Evolutionary conservation across 1,140 invertebrate genomes (phyloP).

Genomic region (Drosophila repleta): DNA sequence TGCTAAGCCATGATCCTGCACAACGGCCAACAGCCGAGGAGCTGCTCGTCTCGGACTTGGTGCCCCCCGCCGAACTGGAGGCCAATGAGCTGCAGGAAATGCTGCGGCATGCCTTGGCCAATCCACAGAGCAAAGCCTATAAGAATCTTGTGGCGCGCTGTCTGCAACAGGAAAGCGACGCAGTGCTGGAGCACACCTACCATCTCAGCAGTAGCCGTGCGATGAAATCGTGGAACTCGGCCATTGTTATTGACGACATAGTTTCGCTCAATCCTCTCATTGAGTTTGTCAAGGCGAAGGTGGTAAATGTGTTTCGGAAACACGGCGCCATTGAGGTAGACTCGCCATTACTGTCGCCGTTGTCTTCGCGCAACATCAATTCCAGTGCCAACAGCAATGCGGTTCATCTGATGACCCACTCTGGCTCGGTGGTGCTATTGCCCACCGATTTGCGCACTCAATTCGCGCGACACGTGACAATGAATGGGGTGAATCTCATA

Average conservation of each 20-base stretch:
- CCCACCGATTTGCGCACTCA: constrained; percentile 91
- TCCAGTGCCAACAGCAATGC: constrained; percentile 81
- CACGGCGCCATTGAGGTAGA: constrained; percentile 91
- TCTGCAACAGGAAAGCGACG: constrained; percentile 87
- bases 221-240: constrained; percentile 79
- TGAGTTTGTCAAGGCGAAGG: constrained; percentile 83
- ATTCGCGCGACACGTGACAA: constrained; percentile 93
- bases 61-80: constrained; percentile 90
- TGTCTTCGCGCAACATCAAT: constrained; percentile 84
- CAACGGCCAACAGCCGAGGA: constrained; percentile 93
- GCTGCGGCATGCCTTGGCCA: constrained; percentile 90
- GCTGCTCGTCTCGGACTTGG: constrained; percentile 90
- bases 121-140: constrained; percentile 92
- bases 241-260: constrained; percentile 78
- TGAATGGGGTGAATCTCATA: constrained; percentile 90
- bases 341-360: constrained; percentile 91
- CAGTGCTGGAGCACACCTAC: constrained; percentile 90
- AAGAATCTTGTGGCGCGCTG: constrained; percentile 90
- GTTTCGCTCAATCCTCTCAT: constrained; percentile 79
- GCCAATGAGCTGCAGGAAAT: constrained; percentile 92
- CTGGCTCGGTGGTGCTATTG: constrained; percentile 91
- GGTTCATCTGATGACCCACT: constrained; percentile 93
- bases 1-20: constrained; percentile 93
- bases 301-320: constrained; percentile 88
- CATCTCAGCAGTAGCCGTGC: constrained; percentile 86